A percentile compares a stretch with the other conserved stretches of the same genome.
Evolutionary conservation across 2,797 vertebrate genomes (phyloP).

Genomic region (Platalea minor): DNA sequence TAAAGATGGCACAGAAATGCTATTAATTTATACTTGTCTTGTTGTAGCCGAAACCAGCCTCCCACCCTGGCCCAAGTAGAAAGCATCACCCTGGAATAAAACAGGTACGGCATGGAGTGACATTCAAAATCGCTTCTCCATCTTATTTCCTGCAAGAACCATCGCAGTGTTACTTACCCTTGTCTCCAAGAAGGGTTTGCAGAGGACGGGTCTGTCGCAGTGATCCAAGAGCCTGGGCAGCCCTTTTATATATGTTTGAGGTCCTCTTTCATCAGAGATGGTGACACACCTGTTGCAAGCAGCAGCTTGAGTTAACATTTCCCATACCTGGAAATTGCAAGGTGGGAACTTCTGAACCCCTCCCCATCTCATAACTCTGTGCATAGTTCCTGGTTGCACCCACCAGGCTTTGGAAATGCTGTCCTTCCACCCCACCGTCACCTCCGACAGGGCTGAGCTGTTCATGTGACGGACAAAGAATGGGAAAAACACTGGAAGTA

Average conservation of each 20-base stretch:
- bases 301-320: background rate
- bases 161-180: background rate
- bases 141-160: background rate
- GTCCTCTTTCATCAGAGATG: constrained; percentile 1
- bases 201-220: fast-evolving
- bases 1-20: background rate
- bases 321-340: constrained; percentile 8
- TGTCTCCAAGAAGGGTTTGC: background rate
- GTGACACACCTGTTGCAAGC: constrained; percentile 20
- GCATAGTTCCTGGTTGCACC: constrained; percentile 18
- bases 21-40: background rate
- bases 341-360: background rate
- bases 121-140: fast-evolving
- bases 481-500: fast-evolving
- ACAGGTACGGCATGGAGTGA: fast-evolving
- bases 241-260: background rate
- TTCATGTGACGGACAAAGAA: background rate
- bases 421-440: background rate
- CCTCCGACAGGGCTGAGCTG: background rate
- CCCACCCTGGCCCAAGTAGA: fast-evolving
- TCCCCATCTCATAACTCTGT: background rate
- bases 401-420: background rate
- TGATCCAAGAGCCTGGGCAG: background rate
- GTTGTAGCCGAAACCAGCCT: background rate
- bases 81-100: background rate